Base-by-base conservation (phyloP, 2,797 vertebrate genomes). In the Gymnothorax javanicus region DNA sequence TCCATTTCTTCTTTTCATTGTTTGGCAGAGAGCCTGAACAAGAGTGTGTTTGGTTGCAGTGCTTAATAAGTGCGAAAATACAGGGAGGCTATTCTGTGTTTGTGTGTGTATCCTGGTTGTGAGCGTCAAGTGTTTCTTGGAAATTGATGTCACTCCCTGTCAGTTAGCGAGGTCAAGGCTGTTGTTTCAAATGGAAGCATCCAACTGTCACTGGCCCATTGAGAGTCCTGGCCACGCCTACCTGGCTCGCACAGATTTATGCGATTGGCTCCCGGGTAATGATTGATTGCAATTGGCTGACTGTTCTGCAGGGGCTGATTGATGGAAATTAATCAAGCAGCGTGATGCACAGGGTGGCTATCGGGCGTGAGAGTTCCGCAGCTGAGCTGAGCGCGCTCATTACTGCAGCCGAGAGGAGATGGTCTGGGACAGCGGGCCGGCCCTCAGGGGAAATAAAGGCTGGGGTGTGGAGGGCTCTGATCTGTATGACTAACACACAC, bases 121-220 rank as follows among this genome's bases (percentile, higher is more conserved):
- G 59, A 13, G 83, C 4, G 60, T 17, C 33, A 43, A 43, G 56
- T 8, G 15, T 27, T 27, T 84, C 4, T 8, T 20, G 50, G 6
- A n/a, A 54, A 33, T 11, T 12, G 56, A 56, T 23, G 43, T 52
- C 43, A 52, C 17, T 20, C 43, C 2, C 50, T n/a, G 75, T 54
- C 50, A 58, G 50, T 50, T 12, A 87, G 84, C 60, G 77, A 84
- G 52, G 69, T 43, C 59, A 89, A 89, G 91, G 91, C 89, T 84
- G 90, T 54, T 83, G 15, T 85, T 89, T 89, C 92, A 90, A 91
- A 92, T 91, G 88, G 86, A 86, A 90, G 90, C 90, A 84, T 92
- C 91, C 88, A 88, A 91, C 88, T 75, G 89, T 86, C 84, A 67
- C 87, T 88, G 33, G 79, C 60, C 82, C 17, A 3, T 54, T 33